Evolutionary conservation across 1,140 invertebrate genomes (phyloP).

Genomic region (Bombus soroeensis): DNA sequence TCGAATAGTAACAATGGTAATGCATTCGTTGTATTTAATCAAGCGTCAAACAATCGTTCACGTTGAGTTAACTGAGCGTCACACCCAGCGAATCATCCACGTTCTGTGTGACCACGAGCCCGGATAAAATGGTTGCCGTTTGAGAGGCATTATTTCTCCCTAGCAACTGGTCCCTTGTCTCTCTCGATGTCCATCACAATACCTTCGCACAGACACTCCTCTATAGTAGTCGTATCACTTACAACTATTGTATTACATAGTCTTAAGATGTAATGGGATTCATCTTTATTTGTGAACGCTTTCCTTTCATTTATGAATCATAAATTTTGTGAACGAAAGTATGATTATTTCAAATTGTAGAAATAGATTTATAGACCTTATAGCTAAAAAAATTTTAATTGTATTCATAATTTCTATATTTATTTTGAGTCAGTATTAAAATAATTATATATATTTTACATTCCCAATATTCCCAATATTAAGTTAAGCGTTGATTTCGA

Average conservation of each 20-base stretch:
- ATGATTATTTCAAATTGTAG: neutral
- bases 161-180: neutral
- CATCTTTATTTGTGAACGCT: neutral
- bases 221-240: neutral
- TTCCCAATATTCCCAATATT: no score
- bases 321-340: neutral
- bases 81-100: slow-evolving; percentile 17
- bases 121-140: slow-evolving; percentile 47
- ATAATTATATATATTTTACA: no score
- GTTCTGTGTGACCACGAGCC: slow-evolving; percentile 46
- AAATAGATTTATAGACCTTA: neutral
- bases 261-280: neutral
- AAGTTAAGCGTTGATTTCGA: no score
- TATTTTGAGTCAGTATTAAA: neutral
- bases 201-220: neutral
- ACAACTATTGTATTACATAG: neutral
- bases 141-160: slow-evolving; percentile 5
- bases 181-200: neutral
- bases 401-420: neutral
- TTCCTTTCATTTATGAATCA: neutral
- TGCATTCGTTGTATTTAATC: slow-evolving; percentile 53
- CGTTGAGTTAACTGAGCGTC: slow-evolving; percentile 41
- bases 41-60: slow-evolving; percentile 32
- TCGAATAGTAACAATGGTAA: slow-evolving; percentile 41
- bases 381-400: neutral